phyloP scores from a whole-genome alignment of 2,113 vertebrate species.

The Myotis davidii region DNA sequence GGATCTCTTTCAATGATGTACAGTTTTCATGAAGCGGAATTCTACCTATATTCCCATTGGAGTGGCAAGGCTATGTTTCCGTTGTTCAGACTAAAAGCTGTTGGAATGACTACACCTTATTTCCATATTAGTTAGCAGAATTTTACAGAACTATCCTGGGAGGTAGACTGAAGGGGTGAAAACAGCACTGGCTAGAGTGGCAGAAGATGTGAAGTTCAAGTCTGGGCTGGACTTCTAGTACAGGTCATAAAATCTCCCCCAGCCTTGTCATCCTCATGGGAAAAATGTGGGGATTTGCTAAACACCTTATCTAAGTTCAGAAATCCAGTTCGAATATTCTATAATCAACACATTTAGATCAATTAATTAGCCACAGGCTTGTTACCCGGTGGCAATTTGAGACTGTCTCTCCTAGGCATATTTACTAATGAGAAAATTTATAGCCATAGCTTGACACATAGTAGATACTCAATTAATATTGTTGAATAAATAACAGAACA shows the following conservation, averaged over 20 bases:
- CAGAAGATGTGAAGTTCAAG: background rate
- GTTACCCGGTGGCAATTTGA: background rate
- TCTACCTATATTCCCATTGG: slow-evolving; percentile 11
- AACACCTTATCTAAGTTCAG: background rate
- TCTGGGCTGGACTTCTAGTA: background rate
- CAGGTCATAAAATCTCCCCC: background rate
- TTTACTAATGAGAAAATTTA: background rate
- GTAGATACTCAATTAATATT: slow-evolving; percentile 6
- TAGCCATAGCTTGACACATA: background rate
- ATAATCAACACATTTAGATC: background rate
- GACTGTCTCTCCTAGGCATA: background rate
- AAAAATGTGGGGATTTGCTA: background rate
- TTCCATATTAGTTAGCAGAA: background rate
- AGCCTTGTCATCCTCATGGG: background rate
- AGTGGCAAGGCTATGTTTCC: background rate
- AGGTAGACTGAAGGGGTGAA: background rate
- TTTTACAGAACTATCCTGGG: background rate
- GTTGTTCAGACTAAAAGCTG: background rate
- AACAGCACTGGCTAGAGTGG: background rate
- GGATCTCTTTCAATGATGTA: background rate
- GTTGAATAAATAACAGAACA: background rate
- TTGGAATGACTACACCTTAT: background rate
- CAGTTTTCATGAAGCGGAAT: background rate
- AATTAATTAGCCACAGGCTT: background rate
- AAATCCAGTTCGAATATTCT: background rate